A percentile compares a stretch with the other conserved stretches of the same genome.
These are phyloP conservation scores for Anoura caudifer DNA, from an alignment of 2,113 vertebrate genomes.

Conservation along the genomic window DNA sequence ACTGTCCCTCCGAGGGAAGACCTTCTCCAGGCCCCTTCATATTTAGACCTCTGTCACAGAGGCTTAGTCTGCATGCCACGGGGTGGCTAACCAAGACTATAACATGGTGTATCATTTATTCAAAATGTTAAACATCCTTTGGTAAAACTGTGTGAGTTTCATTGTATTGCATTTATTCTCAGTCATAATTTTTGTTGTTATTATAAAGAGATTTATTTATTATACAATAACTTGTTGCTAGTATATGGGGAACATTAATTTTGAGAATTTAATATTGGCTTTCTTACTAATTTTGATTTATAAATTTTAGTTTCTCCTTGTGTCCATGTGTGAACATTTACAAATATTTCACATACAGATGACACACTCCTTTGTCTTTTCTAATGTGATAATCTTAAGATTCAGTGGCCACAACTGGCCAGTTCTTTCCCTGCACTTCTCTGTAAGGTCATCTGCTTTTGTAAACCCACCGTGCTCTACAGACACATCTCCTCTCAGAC, in stretches of 20 bases:
- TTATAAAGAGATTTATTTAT: neutral
- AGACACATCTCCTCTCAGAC: no score
- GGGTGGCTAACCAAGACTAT: neutral
- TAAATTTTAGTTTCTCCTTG: neutral
- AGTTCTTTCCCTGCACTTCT: neutral
- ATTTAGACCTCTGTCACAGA: neutral
- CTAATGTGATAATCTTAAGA: neutral
- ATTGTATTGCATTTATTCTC: neutral
- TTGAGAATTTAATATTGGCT: neutral
- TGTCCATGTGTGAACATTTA: neutral
- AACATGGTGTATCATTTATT: neutral
- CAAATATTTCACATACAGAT: neutral
- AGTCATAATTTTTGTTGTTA: neutral
- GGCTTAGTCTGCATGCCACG: neutral
- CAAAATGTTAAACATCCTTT: neutral
- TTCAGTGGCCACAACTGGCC: no score
- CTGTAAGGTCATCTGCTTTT: neutral
- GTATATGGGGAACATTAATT: neutral
- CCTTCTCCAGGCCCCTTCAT: neutral
- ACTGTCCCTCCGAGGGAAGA: neutral
- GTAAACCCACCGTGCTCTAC: fast-evolving
- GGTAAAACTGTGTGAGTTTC: neutral
- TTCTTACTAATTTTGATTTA: neutral
- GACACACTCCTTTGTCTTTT: neutral
- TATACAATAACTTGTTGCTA: neutral